These are phyloP conservation scores for Alcis repandata DNA, from an alignment of 2,888 invertebrate genomes.

Conservation along the genomic window DNA sequence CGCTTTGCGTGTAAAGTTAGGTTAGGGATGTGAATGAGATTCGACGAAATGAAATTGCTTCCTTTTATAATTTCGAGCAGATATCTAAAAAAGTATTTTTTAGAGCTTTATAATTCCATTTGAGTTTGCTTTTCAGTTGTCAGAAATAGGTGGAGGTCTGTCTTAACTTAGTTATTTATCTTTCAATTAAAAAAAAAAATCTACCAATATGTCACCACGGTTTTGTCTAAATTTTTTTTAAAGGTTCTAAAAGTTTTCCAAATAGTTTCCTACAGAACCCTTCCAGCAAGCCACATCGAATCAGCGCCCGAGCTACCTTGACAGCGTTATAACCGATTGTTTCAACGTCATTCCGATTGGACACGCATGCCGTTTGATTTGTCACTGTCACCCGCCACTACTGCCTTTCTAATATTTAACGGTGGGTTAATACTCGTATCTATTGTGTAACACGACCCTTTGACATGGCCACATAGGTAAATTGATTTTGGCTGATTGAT, in stretches of 20 bases:
- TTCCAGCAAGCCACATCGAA: conserved; percentile 49
- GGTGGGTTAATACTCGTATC: conserved; percentile 28
- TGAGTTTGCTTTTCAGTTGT: background rate
- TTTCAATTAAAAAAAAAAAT: no score
- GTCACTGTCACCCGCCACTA: conserved; percentile 74
- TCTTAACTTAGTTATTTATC: no score
- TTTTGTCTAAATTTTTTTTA: background rate
- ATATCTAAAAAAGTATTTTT: background rate
- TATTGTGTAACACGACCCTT: conserved; percentile 17
- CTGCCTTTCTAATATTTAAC: conserved; percentile 76
- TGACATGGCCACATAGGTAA: conserved; percentile 2
- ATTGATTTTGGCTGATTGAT: background rate
- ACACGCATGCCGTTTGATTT: conserved; percentile 77
- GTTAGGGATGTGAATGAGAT: conserved; percentile 42
- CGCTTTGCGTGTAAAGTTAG: conserved; percentile 61
- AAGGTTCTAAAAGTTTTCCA: background rate
- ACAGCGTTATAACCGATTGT: conserved; percentile 71
- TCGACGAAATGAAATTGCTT: conserved; percentile 18
- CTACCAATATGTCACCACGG: no score
- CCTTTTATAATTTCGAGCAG: conserved; percentile 4
- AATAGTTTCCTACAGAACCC: conserved; percentile 40
- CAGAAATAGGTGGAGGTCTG: no score
- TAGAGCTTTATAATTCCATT: no score
- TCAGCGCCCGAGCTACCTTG: conserved; percentile 66
- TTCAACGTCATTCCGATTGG: conserved; percentile 76